Evolutionary conservation across 1,140 invertebrate species (phyloP).

Genomic region (Papilio polyxenes): DNA sequence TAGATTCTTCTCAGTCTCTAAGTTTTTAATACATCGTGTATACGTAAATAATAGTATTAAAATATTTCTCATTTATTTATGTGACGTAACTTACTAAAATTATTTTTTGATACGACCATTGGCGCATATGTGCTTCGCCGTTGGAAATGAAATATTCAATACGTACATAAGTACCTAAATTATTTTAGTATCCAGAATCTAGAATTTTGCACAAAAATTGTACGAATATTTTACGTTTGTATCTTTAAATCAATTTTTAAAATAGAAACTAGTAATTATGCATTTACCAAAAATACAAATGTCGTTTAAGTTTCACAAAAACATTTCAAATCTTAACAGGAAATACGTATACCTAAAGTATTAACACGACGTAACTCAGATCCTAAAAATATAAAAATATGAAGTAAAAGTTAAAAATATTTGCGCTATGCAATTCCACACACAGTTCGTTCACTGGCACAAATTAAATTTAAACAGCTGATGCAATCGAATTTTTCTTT

Average conservation of each 20-base stretch:
- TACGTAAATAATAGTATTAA: no score
- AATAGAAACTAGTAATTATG: no score
- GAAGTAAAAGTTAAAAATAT: conserved; percentile 12
- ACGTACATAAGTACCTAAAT: not conserved
- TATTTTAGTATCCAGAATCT: not conserved
- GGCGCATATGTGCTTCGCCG: not conserved
- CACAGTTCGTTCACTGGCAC: not conserved
- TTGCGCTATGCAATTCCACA: conserved; percentile 4
- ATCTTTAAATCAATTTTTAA: no score
- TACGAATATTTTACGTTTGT: not conserved
- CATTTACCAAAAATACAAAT: no score
- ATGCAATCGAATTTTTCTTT: not conserved
- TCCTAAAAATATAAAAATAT: conserved; percentile 5
- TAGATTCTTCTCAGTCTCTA: not conserved
- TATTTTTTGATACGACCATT: not conserved
- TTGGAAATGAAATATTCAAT: not conserved
- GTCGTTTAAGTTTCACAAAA: not conserved
- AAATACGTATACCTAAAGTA: not conserved
- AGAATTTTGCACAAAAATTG: not conserved
- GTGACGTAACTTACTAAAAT: not conserved
- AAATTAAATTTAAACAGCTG: not conserved
- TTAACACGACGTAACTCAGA: not conserved
- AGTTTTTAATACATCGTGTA: no score
- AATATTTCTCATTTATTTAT: not conserved
- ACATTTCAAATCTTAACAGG: not conserved